phyloP scores from a whole-genome alignment of 2,888 invertebrate species.

The Opisthograptis luteolata region DNA sequence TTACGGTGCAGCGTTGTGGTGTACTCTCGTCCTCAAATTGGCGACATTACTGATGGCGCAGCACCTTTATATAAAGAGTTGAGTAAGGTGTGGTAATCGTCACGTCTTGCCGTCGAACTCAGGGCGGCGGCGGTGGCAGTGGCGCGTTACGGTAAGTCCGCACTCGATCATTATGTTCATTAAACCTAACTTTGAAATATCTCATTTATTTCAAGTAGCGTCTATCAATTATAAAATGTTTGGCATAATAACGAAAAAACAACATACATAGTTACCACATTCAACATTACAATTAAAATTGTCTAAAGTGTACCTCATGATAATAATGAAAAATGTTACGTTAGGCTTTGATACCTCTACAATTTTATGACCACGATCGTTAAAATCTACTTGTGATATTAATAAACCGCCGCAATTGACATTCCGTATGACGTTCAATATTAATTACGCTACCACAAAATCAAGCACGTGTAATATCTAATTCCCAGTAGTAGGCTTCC shows the following conservation, averaged over 20 bases:
- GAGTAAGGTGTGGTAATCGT: slow-evolving; percentile 74
- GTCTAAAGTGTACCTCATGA: no score
- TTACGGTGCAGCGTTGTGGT: slow-evolving; percentile 50
- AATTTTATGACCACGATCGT: no score
- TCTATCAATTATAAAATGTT: no score
- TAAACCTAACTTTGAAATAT: slow-evolving; percentile 2
- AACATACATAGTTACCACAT: no score
- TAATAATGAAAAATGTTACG: no score
- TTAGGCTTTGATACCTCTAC: no score
- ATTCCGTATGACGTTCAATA: background rate
- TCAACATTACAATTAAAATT: no score
- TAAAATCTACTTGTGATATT: background rate
- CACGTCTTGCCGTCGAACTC: slow-evolving; percentile 62
- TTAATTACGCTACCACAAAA: slow-evolving; percentile 13
- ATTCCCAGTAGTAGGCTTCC: slow-evolving; percentile 18
- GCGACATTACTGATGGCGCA: slow-evolving; percentile 68
- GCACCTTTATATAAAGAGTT: slow-evolving; percentile 82
- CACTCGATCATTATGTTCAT: slow-evolving; percentile 17
- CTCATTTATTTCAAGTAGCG: background rate
- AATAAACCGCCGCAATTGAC: slow-evolving; percentile 1
- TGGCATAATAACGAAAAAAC: background rate
- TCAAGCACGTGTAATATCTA: slow-evolving; percentile 16
- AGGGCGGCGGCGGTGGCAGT: slow-evolving; percentile 17
- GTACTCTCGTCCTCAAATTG: slow-evolving; percentile 68
- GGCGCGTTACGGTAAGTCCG: slow-evolving; percentile 22